These are phyloP conservation scores for Natator depressus DNA, from an alignment of 2,113 vertebrate genomes.

Conservation along the genomic window DNA sequence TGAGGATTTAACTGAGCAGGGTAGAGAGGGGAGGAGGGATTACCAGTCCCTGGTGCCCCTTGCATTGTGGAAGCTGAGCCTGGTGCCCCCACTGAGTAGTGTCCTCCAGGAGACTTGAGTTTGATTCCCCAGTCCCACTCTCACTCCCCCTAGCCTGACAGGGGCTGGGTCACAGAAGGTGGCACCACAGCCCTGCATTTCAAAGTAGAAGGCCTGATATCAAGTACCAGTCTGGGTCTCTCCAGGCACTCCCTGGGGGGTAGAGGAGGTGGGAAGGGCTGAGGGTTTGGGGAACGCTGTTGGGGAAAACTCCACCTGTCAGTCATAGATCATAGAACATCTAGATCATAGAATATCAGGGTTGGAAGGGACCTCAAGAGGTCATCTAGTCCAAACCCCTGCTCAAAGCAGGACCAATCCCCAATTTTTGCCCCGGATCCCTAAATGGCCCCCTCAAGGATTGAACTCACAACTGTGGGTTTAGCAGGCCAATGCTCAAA, in stretches of 20 bases:
- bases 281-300: neutral
- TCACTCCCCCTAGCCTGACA: neutral
- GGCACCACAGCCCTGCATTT: neutral
- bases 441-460: no score
- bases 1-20: neutral
- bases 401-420: no score
- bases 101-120: neutral
- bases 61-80: neutral
- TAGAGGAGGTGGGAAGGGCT: neutral
- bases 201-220: neutral
- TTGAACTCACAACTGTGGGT: no score
- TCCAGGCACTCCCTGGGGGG: neutral
- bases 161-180: neutral
- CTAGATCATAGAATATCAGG: no score
- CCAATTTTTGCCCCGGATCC: no score
- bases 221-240: neutral
- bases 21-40: neutral
- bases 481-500: no score
- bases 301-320: neutral
- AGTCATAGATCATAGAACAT: neutral
- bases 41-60: neutral
- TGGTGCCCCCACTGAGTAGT: no score
- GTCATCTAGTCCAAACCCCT: no score
- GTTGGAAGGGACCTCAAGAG: no score
- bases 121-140: neutral